Percentiles rank a stretch among this genome's conserved stretches.
phyloP scores from a whole-genome alignment of 1,140 invertebrate genomes.

The Bombus huntii region DNA sequence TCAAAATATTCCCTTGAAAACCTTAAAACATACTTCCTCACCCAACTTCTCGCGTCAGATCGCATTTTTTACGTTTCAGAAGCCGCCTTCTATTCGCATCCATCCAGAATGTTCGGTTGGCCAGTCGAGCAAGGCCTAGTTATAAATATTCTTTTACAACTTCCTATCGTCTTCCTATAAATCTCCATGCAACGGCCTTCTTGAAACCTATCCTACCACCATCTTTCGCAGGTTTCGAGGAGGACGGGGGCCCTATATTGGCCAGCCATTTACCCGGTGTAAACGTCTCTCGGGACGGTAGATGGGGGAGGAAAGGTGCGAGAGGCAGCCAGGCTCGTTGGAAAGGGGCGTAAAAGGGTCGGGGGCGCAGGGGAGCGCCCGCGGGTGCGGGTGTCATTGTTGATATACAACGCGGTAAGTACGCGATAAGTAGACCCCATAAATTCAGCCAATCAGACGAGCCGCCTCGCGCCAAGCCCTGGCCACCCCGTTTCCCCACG shows the following conservation, averaged over 20 bases:
- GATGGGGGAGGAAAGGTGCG: conserved; percentile 29
- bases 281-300: conserved; percentile 38
- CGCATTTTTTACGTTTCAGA: background rate
- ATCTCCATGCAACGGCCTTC: conserved; percentile 36
- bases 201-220: conserved; percentile 48
- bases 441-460: conserved; percentile 81
- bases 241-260: conserved; percentile 41
- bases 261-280: conserved; percentile 59
- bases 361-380: conserved; percentile 70
- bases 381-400: conserved; percentile 82
- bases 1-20: background rate
- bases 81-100: background rate
- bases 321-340: conserved; percentile 37
- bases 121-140: background rate
- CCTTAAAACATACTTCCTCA: background rate
- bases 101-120: background rate
- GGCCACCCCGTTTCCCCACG: conserved; percentile 29
- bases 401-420: conserved; percentile 83
- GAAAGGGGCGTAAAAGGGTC: conserved; percentile 58
- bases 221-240: conserved; percentile 39
- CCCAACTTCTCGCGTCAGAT: background rate
- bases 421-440: conserved; percentile 82
- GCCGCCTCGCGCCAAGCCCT: conserved; percentile 70
- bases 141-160: conserved; percentile 53
- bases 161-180: conserved; percentile 49